A percentile compares a stretch with the other conserved stretches of the same genome.
phyloP scores from a whole-genome alignment of 1,140 invertebrate species.

The Reticulitermes speratus region DNA sequence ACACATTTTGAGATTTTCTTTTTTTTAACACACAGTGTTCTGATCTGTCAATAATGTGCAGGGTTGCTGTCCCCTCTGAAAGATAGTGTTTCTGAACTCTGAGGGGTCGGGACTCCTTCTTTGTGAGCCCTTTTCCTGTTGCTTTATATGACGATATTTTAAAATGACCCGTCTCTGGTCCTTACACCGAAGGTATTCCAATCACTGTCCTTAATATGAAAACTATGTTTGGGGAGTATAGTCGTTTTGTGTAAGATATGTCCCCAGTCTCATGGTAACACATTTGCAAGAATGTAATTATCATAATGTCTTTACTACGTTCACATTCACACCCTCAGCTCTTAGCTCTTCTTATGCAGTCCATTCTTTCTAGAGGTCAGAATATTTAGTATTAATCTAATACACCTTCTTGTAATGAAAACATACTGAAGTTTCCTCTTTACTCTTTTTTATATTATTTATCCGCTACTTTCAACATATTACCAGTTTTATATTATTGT shows the following conservation, averaged over 20 bases:
- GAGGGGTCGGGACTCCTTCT: not conserved
- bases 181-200: not conserved
- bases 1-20: not conserved
- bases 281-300: too few relatives aligned
- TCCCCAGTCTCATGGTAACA: too few relatives aligned
- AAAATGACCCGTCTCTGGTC: not conserved
- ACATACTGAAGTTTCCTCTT: too few relatives aligned
- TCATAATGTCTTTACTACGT: too few relatives aligned
- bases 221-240: not conserved
- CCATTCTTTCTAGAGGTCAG: too few relatives aligned
- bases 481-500: too few relatives aligned
- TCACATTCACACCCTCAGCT: too few relatives aligned
- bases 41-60: not conserved
- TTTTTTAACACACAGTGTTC: not conserved
- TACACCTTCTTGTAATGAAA: too few relatives aligned
- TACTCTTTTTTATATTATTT: too few relatives aligned
- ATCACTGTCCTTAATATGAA: not conserved
- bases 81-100: not conserved
- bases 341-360: too few relatives aligned
- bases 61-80: not conserved
- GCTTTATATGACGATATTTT: not conserved
- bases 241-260: not conserved
- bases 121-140: not conserved
- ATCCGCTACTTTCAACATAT: too few relatives aligned
- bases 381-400: too few relatives aligned